Conservation (phyloP, 64 coral and sea anemone species). For the Exaiptasia diaphana region DNA sequence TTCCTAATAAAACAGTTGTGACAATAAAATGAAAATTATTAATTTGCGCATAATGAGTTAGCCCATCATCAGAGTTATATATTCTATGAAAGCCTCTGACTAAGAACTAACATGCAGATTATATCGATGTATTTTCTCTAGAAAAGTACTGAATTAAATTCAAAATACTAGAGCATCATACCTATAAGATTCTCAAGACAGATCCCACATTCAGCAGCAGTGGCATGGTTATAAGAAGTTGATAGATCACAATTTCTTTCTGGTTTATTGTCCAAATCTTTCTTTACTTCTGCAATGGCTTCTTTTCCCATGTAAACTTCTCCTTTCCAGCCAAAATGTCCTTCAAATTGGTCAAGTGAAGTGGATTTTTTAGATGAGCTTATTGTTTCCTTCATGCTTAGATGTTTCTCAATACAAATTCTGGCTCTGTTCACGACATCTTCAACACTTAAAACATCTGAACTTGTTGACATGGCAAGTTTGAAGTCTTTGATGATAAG, state of each 20-base stretch:
- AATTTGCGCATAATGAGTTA: no score
- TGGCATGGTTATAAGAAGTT: background rate
- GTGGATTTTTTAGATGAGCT: background rate
- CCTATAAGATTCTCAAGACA: constrained; percentile 23
- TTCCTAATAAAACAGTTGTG: no score
- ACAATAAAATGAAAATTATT: no score
- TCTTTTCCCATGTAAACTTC: background rate
- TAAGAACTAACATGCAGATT: no score
- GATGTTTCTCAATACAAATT: background rate
- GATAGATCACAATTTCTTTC: background rate
- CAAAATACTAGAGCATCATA: no score
- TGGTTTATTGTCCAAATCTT: background rate
- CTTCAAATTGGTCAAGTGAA: background rate
- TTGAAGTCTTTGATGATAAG: constrained; percentile 12
- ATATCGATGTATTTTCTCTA: no score
- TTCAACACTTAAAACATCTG: background rate
- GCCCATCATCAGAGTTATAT: no score
- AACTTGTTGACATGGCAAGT: background rate
- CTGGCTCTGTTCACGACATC: constrained; percentile 11
- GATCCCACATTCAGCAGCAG: constrained; percentile 24
- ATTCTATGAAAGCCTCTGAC: no score
- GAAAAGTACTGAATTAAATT: no score
- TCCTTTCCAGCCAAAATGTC: constrained; percentile 34
- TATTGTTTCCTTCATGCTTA: background rate
- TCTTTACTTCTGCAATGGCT: constrained; percentile 1